A percentile compares a stretch with the other conserved stretches of the same genome.
phyloP scores from a whole-genome alignment of 2,113 vertebrate species.

The Circaetus cinerascens region DNA sequence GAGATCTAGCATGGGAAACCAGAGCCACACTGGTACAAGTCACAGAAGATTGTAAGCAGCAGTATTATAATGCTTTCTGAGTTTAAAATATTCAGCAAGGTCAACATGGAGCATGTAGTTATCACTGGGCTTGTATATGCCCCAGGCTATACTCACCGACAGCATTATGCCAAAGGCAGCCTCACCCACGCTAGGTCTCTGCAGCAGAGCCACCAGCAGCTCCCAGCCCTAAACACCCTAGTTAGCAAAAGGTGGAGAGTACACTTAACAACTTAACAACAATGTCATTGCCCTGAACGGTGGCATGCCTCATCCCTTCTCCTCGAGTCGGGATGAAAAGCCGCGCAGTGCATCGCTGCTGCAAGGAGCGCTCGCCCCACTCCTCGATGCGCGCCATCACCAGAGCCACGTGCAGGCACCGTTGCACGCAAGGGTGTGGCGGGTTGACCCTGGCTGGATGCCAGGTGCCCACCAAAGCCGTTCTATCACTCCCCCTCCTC shows the following conservation, averaged over 20 bases:
- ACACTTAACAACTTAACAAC: neutral
- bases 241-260: neutral
- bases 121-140: fast-evolving
- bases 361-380: fast-evolving
- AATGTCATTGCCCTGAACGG: neutral
- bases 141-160: fast-evolving
- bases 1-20: neutral
- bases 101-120: neutral
- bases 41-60: neutral
- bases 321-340: fast-evolving
- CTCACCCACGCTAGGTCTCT: fast-evolving
- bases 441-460: too few relatives aligned
- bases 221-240: neutral
- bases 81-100: neutral
- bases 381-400: fast-evolving
- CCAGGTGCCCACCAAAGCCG: too few relatives aligned
- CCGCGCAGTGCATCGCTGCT: fast-evolving
- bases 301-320: neutral
- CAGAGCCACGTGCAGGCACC: fast-evolving
- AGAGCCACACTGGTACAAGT: neutral
- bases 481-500: too few relatives aligned
- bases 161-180: neutral
- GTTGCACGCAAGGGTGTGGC: fast-evolving
- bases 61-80: neutral
- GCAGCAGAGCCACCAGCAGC: neutral